Evolutionary conservation across 2,888 invertebrate genomes (phyloP).

Genomic region (Balanococcus diminutus): DNA sequence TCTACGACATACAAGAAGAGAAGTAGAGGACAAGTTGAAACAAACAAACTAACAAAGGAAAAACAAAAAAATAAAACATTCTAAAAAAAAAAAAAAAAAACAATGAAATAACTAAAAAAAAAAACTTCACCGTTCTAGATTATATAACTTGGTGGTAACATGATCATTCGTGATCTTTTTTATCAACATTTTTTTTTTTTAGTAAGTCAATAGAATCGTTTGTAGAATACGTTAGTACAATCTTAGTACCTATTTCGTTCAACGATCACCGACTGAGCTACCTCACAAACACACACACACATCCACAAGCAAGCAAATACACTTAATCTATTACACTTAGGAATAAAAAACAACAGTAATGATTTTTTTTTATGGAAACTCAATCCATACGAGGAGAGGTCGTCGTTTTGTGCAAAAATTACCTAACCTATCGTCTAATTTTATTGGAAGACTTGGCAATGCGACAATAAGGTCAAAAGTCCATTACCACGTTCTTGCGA

Average conservation of each 20-base stretch:
- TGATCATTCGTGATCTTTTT: slow-evolving; percentile 9
- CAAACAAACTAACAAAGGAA: background rate
- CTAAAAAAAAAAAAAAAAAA: slow-evolving; percentile 1
- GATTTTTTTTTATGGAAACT: background rate
- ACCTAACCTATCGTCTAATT: background rate
- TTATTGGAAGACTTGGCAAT: background rate
- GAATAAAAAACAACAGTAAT: background rate
- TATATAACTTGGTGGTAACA: slow-evolving; percentile 20
- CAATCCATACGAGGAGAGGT: background rate
- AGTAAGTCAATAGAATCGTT: background rate
- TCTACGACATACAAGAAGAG: background rate
- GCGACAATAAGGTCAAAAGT: background rate
- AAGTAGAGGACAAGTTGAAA: background rate
- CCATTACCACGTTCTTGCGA: background rate
- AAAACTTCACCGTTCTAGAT: background rate
- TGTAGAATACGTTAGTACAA: background rate
- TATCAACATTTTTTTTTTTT: background rate
- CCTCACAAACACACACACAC: too few relatives aligned
- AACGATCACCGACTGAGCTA: background rate
- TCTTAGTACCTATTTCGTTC: background rate
- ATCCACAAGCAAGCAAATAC: too few relatives aligned
- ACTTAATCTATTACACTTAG: too few relatives aligned
- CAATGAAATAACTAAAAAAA: background rate
- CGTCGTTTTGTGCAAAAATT: background rate
- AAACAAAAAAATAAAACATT: background rate